Base-by-base conservation (phyloP, 1,140 invertebrate species). In the Schmidtea mediterranea region DNA sequence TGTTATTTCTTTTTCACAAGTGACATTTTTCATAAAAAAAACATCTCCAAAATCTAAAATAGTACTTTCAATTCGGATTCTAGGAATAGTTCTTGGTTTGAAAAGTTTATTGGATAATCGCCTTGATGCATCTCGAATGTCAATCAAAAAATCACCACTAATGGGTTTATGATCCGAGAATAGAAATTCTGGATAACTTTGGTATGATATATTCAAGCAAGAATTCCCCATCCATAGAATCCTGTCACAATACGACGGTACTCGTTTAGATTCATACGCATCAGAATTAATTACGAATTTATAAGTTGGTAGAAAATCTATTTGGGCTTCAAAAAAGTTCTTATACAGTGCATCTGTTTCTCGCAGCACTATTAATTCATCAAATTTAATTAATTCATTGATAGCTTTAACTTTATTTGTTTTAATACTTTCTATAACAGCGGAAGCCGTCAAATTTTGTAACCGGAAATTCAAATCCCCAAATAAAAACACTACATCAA, bases 161-260 rank as follows among this genome's bases (percentile, higher is more conserved):
- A 98, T 87, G 43, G 90, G 89, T 68, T 97, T 98, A 60, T 97
- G 90, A 66, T 97, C 90, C 65, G 84, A 92, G 43, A 92, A 80
- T 56, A 75, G 77, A 36, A 90, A 68, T 46, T 72, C 68, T 37
- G 77, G 76, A 69, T 90, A 80, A 61, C 81, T 84, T 59, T 76
- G 71, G 59, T 95, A 97, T 6, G 69, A 70, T 16, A 76, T 55
- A 59, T 83, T 81, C 51, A 69, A 68, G 26, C 92, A 78, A 18
- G 59, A 54, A 6, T 74, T 71, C 5, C 80, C 80, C 65, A 75
- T 78, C 76, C 81, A 95, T 52, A 97, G 71, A 54, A 97, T 76
- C 52, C 90, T 72, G 68, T 98, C 92, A 68, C 86, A 94, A 89
- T 90, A 98, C 6, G 92, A 89, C 8, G 90, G 90, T 2, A 80